Base-by-base conservation (phyloP, 2,797 vertebrate species). In the Takifugu rubripes region DNA sequence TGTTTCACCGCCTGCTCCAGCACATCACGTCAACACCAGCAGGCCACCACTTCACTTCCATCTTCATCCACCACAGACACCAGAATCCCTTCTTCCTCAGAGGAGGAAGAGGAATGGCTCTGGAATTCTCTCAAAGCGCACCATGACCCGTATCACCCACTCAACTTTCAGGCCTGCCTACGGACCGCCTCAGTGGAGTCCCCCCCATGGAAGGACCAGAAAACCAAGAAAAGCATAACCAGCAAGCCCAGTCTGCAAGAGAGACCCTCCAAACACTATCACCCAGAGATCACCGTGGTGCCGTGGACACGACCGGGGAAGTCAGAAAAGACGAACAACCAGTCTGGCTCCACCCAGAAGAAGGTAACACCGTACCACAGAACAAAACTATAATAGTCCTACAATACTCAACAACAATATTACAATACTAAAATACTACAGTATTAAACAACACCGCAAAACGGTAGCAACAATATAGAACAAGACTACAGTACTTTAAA, bases 101-200 rank as follows among this genome's bases (percentile, higher is more conserved):
- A 91, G 14, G 89, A 90, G 16, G 88, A 91, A 15, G 90, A 90
- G n/a, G 88, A 91, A 21, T 79, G 78, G 33, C 80, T 92, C 42
- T 92, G 91, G 91, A 83, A 69, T 16, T 84, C 83, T 10, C 84
- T 92, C 11, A 55, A 68, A 46, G 65, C 48, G 33, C 80, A 62
- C 3, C 55, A 87, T 0, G 90, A 93, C 75, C 91, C 91, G 0
- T 92, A 90, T 59, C 90, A 93, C 72, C 92, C 91, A 0, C 70
- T 92, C 21, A 90, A 91, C 77, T 93, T 92, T 36, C 73, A 81
- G 64, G 89, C 87, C 56, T 73, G 76, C 42, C 74, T 90, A 25
- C 78, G 78, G 55, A 49, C 61, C 7, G 2, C 42, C 42, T 6
- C 26, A 5, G 36, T 25, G 2, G 5, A 46, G 25, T 31, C 7